Percentiles rank a stretch among this genome's conserved stretches.
These are phyloP conservation scores for Caenorhabditis imperialis DNA, from an alignment of 2,888 invertebrate genomes.

Conservation along the genomic window DNA sequence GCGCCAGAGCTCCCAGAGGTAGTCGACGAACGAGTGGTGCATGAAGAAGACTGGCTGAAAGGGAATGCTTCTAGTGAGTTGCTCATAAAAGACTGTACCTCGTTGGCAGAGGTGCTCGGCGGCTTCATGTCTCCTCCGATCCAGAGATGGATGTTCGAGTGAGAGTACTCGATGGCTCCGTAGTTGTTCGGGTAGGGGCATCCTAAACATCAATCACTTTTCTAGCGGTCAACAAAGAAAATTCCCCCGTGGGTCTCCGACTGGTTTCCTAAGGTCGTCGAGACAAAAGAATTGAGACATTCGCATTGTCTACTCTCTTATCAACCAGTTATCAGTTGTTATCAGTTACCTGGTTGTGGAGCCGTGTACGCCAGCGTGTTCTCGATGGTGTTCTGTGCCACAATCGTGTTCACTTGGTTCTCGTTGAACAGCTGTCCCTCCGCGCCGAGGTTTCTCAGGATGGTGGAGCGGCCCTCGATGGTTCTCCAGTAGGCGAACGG, in stretches of 20 bases:
- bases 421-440: conserved; percentile 74
- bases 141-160: conserved; percentile 76
- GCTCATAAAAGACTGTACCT: no score
- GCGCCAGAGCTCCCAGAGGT: conserved; percentile 78
- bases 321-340: background rate
- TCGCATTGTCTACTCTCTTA: background rate
- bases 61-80: background rate
- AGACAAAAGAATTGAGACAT: background rate
- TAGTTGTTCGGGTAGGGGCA: conserved; percentile 77
- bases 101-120: conserved; percentile 65
- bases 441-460: conserved; percentile 70
- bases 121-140: conserved; percentile 70
- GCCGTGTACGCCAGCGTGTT: conserved; percentile 77
- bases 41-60: conserved; percentile 77
- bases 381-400: conserved; percentile 75
- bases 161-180: conserved; percentile 75
- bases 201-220: conserved; percentile 55
- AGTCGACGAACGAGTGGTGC: conserved; percentile 79
- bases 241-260: background rate
- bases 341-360: conserved; percentile 66
- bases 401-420: conserved; percentile 71
- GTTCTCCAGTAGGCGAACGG: conserved; percentile 77
- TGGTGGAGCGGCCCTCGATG: conserved; percentile 75
- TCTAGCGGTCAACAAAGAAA: background rate
- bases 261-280: background rate